Evolutionary conservation across 37 sponge, comb jelly and placozoan species (phyloP), one percentile per base, ranked within the genome.

Genomic region (Geodia barretti): DNA sequence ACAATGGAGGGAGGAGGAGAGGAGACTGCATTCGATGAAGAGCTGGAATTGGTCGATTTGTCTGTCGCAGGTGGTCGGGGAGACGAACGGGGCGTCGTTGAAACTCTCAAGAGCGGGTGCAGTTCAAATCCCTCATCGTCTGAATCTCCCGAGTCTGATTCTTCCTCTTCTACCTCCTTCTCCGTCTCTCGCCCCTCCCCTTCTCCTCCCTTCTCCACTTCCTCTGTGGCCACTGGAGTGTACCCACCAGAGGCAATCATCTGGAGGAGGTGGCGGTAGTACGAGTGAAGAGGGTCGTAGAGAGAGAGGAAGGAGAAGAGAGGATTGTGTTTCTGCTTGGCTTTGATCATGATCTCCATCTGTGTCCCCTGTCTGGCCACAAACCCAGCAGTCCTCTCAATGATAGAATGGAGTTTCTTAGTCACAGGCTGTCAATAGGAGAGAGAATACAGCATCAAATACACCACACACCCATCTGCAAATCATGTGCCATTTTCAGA

Each of bases 311-410:
- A 97, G 60, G 97, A 89, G 82, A 97, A 97, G 71, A 87, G 83
- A 29, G 95, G 91, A 54, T 97, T 97, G 74, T 81, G 79, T 40
- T 91, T 78, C 86, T 97, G 97, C 41, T 95, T 97, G 72, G 90
- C 70, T 68, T 95, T 97, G 39, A 97, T 90, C 38, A 95, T 88
- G 26, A 97, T 97, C 81, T 97, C 97, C 93, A 97, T 87, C 85
- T 97, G 97, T 23, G 84, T 78, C 20, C 97, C 97, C 61, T 92
- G 91, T 26, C 76, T 67, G 70, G 69, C 62, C 4, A 97, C 76
- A 68, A 95, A 95, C 73, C 26, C 7, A 26, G 97, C 95, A 36
- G 97, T 97, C 79, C 62, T 89, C 76, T 92, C 93, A 34, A 97
- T 95, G 72, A 97, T 97, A 36, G 75, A 72, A 63, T 97, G 97